Conservation (phyloP, 2,888 invertebrate species). For the Pheosia gnoma region DNA sequence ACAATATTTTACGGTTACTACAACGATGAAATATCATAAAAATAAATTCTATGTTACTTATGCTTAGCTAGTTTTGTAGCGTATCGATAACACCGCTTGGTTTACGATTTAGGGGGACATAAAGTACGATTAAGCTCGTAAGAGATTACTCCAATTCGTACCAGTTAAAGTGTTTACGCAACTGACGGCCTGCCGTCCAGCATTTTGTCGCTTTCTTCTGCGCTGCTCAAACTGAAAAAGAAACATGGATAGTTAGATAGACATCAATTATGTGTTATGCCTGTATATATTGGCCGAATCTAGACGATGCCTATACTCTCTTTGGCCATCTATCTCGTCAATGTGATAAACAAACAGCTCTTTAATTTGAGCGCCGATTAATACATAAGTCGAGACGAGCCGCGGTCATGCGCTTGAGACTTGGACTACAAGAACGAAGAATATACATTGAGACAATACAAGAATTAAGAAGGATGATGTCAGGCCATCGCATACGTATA, state of each 20-base stretch:
- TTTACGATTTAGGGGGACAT: conserved; percentile 52
- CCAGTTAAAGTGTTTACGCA: conserved; percentile 67
- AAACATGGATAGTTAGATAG: conserved; percentile 14
- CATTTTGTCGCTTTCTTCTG: conserved; percentile 91
- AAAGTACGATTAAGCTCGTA: conserved; percentile 57
- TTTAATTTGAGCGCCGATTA: too few species aligned
- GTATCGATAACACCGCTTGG: conserved; percentile 51
- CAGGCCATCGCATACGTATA: too few species aligned
- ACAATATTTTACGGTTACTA: conserved; percentile 19
- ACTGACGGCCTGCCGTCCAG: conserved; percentile 89
- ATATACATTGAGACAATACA: too few species aligned
- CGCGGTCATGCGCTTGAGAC: too few species aligned
- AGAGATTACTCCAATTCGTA: conserved; percentile 36
- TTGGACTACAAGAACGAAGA: too few species aligned
- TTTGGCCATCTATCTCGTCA: too few species aligned
- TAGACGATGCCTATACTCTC: too few species aligned
- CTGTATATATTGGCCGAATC: too few species aligned
- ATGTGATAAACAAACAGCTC: too few species aligned
- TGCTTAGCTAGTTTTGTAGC: conserved; percentile 41
- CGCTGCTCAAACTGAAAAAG: conserved; percentile 84
- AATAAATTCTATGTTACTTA: conserved; percentile 65
- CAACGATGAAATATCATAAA: conserved; percentile 53
- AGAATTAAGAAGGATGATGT: too few species aligned
- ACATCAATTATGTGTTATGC: too few species aligned
- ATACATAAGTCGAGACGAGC: too few species aligned